Conservation (phyloP, 2,888 invertebrate genomes). For the Drosophila mettleri region DNA sequence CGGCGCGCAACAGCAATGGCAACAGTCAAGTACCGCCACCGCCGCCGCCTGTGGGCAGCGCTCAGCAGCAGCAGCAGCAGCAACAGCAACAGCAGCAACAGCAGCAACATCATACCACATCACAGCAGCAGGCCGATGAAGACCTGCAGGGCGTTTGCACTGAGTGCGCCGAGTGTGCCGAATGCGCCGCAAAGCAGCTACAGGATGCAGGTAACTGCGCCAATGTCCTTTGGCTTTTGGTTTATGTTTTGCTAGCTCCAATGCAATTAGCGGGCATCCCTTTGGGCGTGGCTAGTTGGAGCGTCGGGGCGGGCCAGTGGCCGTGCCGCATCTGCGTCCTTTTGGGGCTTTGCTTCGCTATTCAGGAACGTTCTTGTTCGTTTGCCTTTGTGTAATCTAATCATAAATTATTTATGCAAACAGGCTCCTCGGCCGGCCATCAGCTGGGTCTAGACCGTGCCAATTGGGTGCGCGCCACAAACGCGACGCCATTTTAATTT, state of each 20-base stretch:
- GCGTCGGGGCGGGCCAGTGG: neutral
- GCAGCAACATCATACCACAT: conserved; percentile 48
- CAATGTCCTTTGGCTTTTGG: conserved; percentile 7
- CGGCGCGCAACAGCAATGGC: conserved; percentile 79
- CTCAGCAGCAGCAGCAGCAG: conserved; percentile 56
- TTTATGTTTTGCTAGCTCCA: conserved; percentile 24
- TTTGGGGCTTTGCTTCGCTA: conserved; percentile 26
- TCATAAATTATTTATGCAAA: conserved; percentile 78
- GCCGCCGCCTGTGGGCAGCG: conserved; percentile 58
- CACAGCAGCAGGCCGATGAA: conserved; percentile 76
- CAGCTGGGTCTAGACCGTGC: conserved; percentile 29
- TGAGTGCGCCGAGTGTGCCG: conserved; percentile 85
- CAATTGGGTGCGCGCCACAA: conserved; percentile 34
- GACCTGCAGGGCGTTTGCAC: conserved; percentile 84
- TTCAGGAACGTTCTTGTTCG: conserved; percentile 52
- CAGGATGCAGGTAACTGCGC: conserved; percentile 83
- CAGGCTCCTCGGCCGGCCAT: conserved; percentile 31
- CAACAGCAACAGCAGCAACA: conserved; percentile 57
- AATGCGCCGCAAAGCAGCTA: conserved; percentile 85
- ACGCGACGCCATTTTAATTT: conserved; percentile 59
- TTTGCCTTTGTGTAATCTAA: conserved; percentile 73
- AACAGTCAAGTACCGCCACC: conserved; percentile 65
- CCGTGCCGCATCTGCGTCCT: conserved; percentile 1
- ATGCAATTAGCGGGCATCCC: conserved; percentile 53
- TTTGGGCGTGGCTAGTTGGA: neutral